Evolutionary conservation across 64 coral and sea anemone species (phyloP), one percentile per base, ranked within the genome.

Genomic region (Acropora tenuis): DNA sequence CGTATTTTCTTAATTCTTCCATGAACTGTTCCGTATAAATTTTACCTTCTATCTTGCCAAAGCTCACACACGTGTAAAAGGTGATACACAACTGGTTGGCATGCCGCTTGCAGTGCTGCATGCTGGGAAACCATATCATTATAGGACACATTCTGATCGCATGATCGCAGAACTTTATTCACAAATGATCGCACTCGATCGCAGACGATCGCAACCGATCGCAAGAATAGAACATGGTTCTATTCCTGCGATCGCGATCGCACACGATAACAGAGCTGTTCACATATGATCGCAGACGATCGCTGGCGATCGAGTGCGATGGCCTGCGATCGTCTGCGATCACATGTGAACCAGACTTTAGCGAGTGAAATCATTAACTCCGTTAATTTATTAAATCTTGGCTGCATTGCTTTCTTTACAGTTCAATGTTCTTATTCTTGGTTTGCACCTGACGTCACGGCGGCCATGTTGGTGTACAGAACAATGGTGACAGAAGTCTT

Each of bases 141-240:
- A 15, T 63, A 13, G 59, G 9, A 63, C 59, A 63, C 59, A 63
- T 63, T 63, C 59, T 13, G 15, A 63, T 63, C 0, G 8, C 59
- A 63, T 15, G 59, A 63, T 63, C 59, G 59, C 59, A 63, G 59
- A 63, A 63, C 12, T 63, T 13, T 63, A 13, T 63, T 63, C 6
- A 12, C 59, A 63, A 13, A 3, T 74, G 5, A 1, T 74, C 1
- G 30, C 73, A 55, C 50, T 55, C 0, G 50, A 55, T 55, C 50
- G 5, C 50, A 75, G 6, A 10, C 30, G 73, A 75, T 75, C 19
- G 43, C 20, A n/a, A n/a, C 73, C 8, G 40, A 8, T n/a, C n/a
- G n/a, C n/a, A n/a, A n/a, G n/a, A 75, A 43, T 75, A 75, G 20
- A 75, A 75, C 30, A 75, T 75, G 73, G 73, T 45, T 43, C 73